Base-by-base conservation (phyloP, 1,140 invertebrate species). In the Mactra quadrangularis region DNA sequence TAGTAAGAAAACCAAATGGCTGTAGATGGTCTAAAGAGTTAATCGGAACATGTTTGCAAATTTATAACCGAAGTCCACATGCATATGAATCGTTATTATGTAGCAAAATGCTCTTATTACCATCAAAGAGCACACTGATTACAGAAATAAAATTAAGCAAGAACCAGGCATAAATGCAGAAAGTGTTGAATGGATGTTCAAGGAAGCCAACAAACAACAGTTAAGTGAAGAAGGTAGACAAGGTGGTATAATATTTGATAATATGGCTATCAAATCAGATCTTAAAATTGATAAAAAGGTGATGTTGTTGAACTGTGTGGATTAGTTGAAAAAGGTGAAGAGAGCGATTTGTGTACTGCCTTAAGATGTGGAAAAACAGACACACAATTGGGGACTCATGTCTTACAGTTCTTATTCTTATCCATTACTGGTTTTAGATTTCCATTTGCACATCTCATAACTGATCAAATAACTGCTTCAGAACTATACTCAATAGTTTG, bases 361-460 rank as follows among this genome's bases (percentile, higher is more conserved):
- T 0, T 78, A 25, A 7, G 9, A 41, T 41, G 15, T 53, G 53
- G 74, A n/a, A 78, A 53, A 33, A 33, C 27, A n/a, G 17, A 59
- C 3, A 53, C n/a, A 75, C 9, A 1, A 1, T 25, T 81, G 22
- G 77, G 35, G 4, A 82, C 33, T 25, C 74, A 85, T 81, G 82
- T 84, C 0, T 25, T 82, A 27, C 81, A 87, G 38, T 64, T 83
- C 33, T 9, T 85, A 0, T 85, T 87, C 41, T 15, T 78, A 38
- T 74, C 74, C 25, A 17, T 79, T 3, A 74, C 66, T 66, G 83
- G 83, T 15, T 85, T 87, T 66, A 17, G 60, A 52, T 85, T 82
- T 53, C 82, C 82, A 22, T 82, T 84, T 82, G 76, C 85, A 25
- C 77, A 84, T 57, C 84, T 81, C 33, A 45, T 76, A 22, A 62